Evolutionary conservation across 2,113 vertebrate species (phyloP).

Genomic region (Ornithorhynchus anatinus): DNA sequence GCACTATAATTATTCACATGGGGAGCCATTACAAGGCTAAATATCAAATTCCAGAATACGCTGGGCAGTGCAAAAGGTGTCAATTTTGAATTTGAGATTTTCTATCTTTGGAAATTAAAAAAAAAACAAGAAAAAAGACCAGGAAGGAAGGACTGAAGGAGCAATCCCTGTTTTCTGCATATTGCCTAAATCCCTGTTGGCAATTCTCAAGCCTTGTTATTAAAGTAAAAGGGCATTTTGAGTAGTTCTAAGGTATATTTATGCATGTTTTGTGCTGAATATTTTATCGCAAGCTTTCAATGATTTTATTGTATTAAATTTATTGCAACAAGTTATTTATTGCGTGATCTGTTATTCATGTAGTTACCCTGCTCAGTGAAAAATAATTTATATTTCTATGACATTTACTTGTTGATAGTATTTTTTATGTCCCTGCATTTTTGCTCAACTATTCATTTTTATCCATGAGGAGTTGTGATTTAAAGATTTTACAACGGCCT

Average conservation of each 20-base stretch:
- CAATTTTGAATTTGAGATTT: background rate
- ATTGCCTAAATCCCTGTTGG: slow-evolving; percentile 5
- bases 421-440: slow-evolving; percentile 52
- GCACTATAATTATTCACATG: background rate
- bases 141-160: background rate
- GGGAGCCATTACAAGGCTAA: background rate
- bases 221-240: slow-evolving; percentile 14
- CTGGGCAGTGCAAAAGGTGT: background rate
- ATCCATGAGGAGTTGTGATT: slow-evolving; percentile 24
- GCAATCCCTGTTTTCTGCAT: background rate
- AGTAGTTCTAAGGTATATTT: slow-evolving; percentile 28
- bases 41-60: background rate
- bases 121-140: background rate
- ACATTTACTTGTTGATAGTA: slow-evolving; percentile 45
- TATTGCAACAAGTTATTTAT: slow-evolving; percentile 38
- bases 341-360: slow-evolving; percentile 29
- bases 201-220: slow-evolving; percentile 9
- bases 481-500: slow-evolving; percentile 43
- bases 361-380: slow-evolving; percentile 22
- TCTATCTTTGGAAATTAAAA: slow-evolving; percentile 12
- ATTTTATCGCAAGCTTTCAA: slow-evolving; percentile 49
- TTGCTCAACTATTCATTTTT: slow-evolving; percentile 41
- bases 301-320: slow-evolving; percentile 44
- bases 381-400: slow-evolving; percentile 46
- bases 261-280: slow-evolving; percentile 10